Evolutionary conservation across 2,797 vertebrate species (phyloP).

Genomic region (Lagorchestes hirsutus): DNA sequence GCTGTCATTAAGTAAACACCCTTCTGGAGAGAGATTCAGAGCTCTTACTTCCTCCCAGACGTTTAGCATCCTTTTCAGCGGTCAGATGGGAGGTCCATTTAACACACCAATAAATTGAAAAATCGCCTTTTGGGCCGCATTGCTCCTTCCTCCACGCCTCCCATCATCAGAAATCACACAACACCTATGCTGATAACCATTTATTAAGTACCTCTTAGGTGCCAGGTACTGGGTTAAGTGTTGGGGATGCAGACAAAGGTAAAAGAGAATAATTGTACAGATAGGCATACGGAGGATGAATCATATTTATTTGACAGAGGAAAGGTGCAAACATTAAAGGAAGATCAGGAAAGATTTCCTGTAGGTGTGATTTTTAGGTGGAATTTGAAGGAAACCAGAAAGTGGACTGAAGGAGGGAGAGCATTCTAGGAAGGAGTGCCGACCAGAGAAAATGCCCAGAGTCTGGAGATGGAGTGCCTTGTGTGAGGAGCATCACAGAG

Average conservation of each 20-base stretch:
- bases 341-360: not conserved
- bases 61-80: slow-evolving; percentile 54
- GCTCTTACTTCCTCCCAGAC: slow-evolving; percentile 72
- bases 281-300: not conserved
- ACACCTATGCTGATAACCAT: not conserved
- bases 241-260: not conserved
- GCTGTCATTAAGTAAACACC: slow-evolving; percentile 77
- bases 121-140: not conserved
- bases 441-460: not conserved
- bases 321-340: not conserved
- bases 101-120: not conserved
- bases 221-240: not conserved
- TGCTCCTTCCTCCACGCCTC: not conserved
- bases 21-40: slow-evolving; percentile 61
- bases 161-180: not conserved
- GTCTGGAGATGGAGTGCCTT: not conserved
- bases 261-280: not conserved
- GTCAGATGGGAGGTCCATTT: not conserved
- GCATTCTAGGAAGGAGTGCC: not conserved
- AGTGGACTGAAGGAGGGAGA: not conserved
- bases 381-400: not conserved
- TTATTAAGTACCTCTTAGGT: not conserved
- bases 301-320: not conserved
- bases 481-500: not conserved
- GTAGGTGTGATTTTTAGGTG: not conserved